These are phyloP conservation scores for Cheilosia grossa DNA, from an alignment of 2,888 invertebrate genomes.

Conservation along the genomic window DNA sequence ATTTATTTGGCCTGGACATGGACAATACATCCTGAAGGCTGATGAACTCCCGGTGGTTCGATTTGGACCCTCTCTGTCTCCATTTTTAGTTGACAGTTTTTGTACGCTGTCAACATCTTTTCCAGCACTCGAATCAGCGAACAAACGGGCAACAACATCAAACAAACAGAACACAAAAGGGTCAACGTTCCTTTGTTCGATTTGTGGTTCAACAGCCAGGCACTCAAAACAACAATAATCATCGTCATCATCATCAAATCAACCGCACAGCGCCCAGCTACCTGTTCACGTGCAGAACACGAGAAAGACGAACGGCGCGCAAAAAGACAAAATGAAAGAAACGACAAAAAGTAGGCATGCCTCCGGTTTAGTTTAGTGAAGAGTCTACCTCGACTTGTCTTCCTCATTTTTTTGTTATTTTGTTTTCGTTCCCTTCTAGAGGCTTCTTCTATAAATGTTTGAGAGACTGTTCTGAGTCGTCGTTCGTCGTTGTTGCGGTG, in stretches of 20 bases:
- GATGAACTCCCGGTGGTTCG: no score
- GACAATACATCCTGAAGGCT: no score
- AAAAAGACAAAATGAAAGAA: constrained; percentile 39
- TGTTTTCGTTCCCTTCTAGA: constrained; percentile 30
- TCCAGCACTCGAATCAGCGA: constrained; percentile 65
- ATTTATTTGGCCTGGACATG: no score
- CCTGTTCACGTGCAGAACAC: constrained; percentile 70
- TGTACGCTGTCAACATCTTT: constrained; percentile 55
- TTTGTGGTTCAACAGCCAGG: constrained; percentile 73
- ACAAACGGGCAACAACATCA: constrained; percentile 32
- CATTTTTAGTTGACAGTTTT: constrained; percentile 31
- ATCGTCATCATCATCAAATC: constrained; percentile 22
- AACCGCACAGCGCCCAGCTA: constrained; percentile 41
- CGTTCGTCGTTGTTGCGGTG: constrained; percentile 23
- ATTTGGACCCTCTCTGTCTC: constrained; percentile 10
- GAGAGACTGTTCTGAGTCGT: constrained; percentile 2
- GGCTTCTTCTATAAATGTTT: constrained; percentile 27
- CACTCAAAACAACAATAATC: constrained; percentile 71
- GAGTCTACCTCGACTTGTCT: constrained; percentile 34
- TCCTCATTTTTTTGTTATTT: constrained; percentile 27
- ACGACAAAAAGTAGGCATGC: constrained; percentile 44
- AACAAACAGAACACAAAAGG: constrained; percentile 50
- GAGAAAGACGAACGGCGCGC: constrained; percentile 48
- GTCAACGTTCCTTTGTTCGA: constrained; percentile 74
- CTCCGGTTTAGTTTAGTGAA: constrained; percentile 57